Percentiles rank a stretch among this genome's conserved stretches.
These are phyloP conservation scores for Nomada ruficornis DNA, from an alignment of 2,888 invertebrate species.

Conservation along the genomic window DNA sequence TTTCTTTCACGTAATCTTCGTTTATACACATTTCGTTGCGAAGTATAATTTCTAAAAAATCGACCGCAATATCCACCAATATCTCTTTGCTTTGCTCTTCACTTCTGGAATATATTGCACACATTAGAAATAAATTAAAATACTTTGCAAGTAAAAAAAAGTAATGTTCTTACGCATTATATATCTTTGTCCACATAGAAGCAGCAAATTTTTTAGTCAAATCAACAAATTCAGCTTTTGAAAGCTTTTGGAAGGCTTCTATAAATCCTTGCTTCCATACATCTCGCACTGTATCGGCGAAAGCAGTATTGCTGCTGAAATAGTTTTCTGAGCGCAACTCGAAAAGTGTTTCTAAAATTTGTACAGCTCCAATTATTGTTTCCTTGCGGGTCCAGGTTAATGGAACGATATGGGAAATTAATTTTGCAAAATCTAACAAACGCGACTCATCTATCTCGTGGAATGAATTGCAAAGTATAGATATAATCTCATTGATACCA, in stretches of 20 bases:
- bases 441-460: constrained; percentile 54
- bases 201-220: constrained; percentile 79
- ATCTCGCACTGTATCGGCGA: constrained; percentile 62
- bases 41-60: constrained; percentile 75
- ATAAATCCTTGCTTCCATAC: constrained; percentile 75
- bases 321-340: constrained; percentile 63
- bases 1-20: constrained; percentile 50
- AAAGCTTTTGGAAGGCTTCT: constrained; percentile 68
- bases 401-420: constrained; percentile 71
- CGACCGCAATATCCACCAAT: constrained; percentile 71
- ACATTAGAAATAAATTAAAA: constrained; percentile 5
- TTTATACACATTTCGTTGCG: constrained; percentile 43
- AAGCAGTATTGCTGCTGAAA: constrained; percentile 46
- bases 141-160: constrained; percentile 6
- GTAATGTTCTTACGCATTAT: constrained; percentile 70
- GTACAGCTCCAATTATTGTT: constrained; percentile 65
- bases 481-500: constrained; percentile 82
- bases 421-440: constrained; percentile 61
- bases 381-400: constrained; percentile 72
- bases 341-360: constrained; percentile 76
- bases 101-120: constrained; percentile 54
- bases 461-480: constrained; percentile 82
- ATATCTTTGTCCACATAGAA: constrained; percentile 79
- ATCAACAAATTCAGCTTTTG: constrained; percentile 70
- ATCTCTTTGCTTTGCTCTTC: constrained; percentile 62